Base-by-base conservation (phyloP, 2,113 vertebrate genomes). In the Amazona guildingii region DNA sequence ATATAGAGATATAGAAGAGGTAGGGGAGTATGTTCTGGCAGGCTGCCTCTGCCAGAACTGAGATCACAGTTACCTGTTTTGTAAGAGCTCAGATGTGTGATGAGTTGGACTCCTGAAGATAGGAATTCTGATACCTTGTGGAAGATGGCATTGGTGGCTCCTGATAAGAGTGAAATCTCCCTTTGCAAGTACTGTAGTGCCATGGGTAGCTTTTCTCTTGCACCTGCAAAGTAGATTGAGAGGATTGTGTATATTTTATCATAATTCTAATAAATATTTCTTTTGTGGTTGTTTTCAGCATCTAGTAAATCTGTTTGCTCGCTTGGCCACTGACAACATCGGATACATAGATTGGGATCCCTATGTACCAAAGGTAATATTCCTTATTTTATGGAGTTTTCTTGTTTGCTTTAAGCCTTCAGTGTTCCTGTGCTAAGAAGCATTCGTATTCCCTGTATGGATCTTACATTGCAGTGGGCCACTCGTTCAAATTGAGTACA, bases 281-380 rank as follows among this genome's bases (percentile, higher is more conserved):
- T 95, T 55, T 67, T 86, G 9, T 92, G 68, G 10, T 86, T 80
- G 8, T 93, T 67, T 90, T 78, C 96, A 99, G 99, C 98, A 99
- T 98, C 97, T 99, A 63, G 99, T 99, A 91, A 99, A 99, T 96
- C 98, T 99, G 59, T 99, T 99, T 98, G 98, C 99, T 87, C 99
- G 99, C 68, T 97, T 99, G 98, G 99, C 99, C 85, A 99, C 98
- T 85, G 99, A 99, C 97, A 99, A 99, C 98, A 99, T 99, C 31
- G 99, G 99, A 85, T 99, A 99, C 98, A 98, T 99, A 92, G 98
- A 99, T 80, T 99, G 99, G 99, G 99, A 99, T 97, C 99, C 99
- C 0, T 99, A 99, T 96, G 99, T 99, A 95, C 99, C 99, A 69
- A 99, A 99, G 99, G 99, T 99, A 98, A 96, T 83, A 55, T 33